Evolutionary conservation across 2,113 vertebrate genomes (phyloP).

Genomic region (Typhlomys cinereus): DNA sequence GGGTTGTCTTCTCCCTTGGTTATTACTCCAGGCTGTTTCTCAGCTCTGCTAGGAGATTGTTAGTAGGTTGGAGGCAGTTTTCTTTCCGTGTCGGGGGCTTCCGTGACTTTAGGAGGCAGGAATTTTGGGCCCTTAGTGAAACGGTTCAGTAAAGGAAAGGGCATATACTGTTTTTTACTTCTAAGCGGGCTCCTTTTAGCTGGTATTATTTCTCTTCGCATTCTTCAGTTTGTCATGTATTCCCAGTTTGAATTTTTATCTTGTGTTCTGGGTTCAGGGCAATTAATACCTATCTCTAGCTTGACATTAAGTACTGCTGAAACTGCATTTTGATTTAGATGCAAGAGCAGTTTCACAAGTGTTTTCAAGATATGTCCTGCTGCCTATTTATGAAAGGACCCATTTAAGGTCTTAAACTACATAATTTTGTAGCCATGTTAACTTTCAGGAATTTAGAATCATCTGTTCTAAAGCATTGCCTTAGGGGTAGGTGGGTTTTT

Average conservation of each 20-base stretch:
- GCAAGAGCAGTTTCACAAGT: not conserved
- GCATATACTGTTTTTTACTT: not conserved
- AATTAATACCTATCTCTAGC: not conserved
- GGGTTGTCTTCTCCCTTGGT: not conserved
- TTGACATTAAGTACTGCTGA: not conserved
- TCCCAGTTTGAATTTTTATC: conserved; percentile 44
- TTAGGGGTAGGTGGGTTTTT: not conserved
- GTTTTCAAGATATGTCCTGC: not conserved
- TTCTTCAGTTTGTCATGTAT: conserved; percentile 47
- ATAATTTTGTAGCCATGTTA: conserved; percentile 13
- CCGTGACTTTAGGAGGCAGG: not conserved
- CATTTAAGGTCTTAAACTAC: conserved; percentile 31
- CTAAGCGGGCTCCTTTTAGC: not conserved
- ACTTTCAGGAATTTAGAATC: conserved; percentile 18
- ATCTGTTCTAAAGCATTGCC: conserved; percentile 27
- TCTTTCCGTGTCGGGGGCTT: not conserved
- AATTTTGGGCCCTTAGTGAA: not conserved
- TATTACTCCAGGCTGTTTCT: not conserved
- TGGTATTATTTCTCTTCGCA: not conserved
- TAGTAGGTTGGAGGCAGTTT: not conserved
- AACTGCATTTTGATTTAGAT: conserved; percentile 15
- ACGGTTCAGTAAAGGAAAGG: not conserved
- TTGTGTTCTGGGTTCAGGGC: conserved; percentile 49
- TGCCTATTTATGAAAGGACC: not conserved
- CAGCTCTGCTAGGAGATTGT: not conserved